phyloP scores from a whole-genome alignment of 2,888 invertebrate genomes.

The Cinara cedri region DNA sequence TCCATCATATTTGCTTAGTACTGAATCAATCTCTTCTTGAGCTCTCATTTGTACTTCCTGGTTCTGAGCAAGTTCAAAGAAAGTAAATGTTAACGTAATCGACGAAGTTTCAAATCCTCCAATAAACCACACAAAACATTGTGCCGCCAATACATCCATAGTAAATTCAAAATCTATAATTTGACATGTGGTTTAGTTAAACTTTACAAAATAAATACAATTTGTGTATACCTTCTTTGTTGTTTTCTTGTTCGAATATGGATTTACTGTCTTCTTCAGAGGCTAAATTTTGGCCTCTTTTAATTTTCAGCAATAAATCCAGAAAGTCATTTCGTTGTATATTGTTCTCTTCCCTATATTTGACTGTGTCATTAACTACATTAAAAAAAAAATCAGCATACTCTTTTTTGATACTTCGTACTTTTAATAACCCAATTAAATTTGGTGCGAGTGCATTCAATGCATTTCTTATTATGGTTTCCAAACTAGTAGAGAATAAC shows the following conservation, averaged over 20 bases:
- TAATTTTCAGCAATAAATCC: conserved; percentile 58
- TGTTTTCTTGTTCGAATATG: not conserved
- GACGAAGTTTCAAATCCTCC: conserved; percentile 68
- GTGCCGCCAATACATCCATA: conserved; percentile 64
- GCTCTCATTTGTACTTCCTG: conserved; percentile 65
- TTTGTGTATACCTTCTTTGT: conserved; percentile 10
- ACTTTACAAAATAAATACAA: not conserved
- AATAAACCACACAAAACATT: conserved; percentile 65
- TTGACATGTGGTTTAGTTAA: not conserved
- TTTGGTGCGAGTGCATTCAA: conserved; percentile 39
- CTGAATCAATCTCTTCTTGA: conserved; percentile 65
- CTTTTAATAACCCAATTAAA: conserved; percentile 40
- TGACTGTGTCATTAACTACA: conserved; percentile 56
- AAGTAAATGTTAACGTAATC: conserved; percentile 67
- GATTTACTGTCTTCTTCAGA: conserved; percentile 20
- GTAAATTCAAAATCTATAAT: conserved; percentile 63
- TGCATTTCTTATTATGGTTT: conserved; percentile 29
- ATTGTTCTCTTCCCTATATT: conserved; percentile 57
- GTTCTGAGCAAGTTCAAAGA: conserved; percentile 67
- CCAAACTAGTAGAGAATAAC: conserved; percentile 45
- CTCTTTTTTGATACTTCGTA: conserved; percentile 55
- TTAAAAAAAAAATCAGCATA: conserved; percentile 54
- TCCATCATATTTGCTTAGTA: conserved; percentile 63
- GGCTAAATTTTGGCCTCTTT: conserved; percentile 48
- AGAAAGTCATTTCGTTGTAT: conserved; percentile 59